A percentile compares a stretch with the other conserved stretches of the same genome.
phyloP scores from a whole-genome alignment of 2,113 vertebrate genomes.

The Labeo rohita region DNA sequence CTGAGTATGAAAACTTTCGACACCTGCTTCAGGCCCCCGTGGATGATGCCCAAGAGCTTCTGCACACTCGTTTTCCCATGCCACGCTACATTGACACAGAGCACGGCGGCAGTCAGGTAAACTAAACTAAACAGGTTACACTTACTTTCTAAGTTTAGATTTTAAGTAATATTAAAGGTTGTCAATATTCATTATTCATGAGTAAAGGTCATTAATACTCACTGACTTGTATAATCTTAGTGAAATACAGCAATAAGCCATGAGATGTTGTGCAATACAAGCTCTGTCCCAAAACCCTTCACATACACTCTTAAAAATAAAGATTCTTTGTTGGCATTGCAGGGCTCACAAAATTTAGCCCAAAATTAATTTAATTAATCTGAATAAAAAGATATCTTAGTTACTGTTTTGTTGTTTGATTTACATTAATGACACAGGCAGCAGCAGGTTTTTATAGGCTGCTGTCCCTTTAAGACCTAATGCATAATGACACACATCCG shows the following conservation, averaged over 20 bases:
- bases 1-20: conserved; percentile 93
- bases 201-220: not conserved
- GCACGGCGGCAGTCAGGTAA: conserved; percentile 95
- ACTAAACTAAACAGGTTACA: not conserved
- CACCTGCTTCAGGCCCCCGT: conserved; percentile 93
- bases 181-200: not conserved
- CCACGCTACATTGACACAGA: conserved; percentile 97
- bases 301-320: not conserved
- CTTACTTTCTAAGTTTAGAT: not conserved
- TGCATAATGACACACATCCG: no score
- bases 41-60: conserved; percentile 95
- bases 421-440: no score
- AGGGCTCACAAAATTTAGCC: no score
- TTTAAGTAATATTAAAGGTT: not conserved
- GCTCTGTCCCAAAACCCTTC: not conserved
- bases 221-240: not conserved
- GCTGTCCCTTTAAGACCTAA: no score
- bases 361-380: no score
- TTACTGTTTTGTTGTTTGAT: no score
- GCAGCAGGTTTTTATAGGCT: no score
- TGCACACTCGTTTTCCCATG: conserved; percentile 96
- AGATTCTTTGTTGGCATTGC: no score
- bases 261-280: not conserved
- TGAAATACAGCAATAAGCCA: not conserved
- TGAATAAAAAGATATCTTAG: no score